These are phyloP conservation scores for Hypotaenidia philippensis DNA, from an alignment of 2,797 vertebrate species.

Conservation along the genomic window DNA sequence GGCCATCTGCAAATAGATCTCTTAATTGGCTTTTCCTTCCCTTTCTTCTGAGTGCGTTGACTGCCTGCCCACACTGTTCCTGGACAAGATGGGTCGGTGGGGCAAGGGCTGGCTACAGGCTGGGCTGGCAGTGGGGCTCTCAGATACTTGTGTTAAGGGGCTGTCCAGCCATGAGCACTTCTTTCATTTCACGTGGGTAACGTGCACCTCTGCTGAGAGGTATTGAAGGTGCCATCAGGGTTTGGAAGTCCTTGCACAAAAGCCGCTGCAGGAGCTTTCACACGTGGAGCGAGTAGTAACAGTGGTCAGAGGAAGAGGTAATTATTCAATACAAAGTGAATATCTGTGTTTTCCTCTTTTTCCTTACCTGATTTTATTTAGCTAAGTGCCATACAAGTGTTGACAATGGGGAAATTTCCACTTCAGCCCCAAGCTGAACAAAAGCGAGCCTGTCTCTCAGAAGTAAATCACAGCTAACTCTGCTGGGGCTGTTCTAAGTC, in stretches of 20 bases:
- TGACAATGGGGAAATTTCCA: constrained; percentile 61
- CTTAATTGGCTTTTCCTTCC: neutral
- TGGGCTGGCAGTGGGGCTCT: neutral
- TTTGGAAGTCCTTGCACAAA: neutral
- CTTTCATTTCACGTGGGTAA: fast-evolving
- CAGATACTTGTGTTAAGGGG: fast-evolving
- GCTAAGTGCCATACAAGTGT: constrained; percentile 61
- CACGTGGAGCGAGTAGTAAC: neutral
- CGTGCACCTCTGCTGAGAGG: fast-evolving
- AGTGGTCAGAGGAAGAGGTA: neutral
- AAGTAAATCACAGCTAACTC: constrained; percentile 58
- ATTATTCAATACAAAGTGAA: neutral
- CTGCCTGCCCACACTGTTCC: neutral
- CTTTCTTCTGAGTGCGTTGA: neutral
- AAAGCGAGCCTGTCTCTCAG: constrained; percentile 33
- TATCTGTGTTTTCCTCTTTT: constrained; percentile 40
- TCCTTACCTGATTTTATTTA: constrained; percentile 47
- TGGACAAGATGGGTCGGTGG: fast-evolving
- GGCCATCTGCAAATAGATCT: neutral
- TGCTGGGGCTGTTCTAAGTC: neutral
- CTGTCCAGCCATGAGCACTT: fast-evolving
- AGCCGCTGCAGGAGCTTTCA: fast-evolving
- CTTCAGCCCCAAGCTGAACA: constrained; percentile 53
- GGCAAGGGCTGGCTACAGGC: fast-evolving
- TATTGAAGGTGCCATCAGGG: fast-evolving